Evolutionary conservation across 2,113 vertebrate genomes (phyloP).

Genomic region (Rhinogobius similis): DNA sequence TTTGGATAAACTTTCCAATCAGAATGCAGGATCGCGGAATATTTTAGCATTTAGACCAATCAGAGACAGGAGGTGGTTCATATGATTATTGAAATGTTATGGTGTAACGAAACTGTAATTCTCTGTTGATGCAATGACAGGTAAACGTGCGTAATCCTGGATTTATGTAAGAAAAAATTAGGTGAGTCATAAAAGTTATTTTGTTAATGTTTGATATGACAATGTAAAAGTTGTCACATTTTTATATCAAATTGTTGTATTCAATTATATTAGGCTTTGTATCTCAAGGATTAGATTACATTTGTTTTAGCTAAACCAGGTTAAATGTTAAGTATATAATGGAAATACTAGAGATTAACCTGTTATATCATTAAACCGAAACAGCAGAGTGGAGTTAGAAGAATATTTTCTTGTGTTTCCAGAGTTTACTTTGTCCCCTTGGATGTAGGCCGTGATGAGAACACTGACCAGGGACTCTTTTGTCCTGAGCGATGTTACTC

Average conservation of each 20-base stretch:
- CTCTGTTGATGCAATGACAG: not conserved
- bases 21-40: not conserved
- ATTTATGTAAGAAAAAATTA: not conserved
- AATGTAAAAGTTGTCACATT: not conserved
- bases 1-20: slow-evolving; percentile 35
- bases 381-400: too few relatives aligned
- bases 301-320: not conserved
- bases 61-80: slow-evolving; percentile 43
- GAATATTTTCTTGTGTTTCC: too few relatives aligned
- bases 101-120: slow-evolving; percentile 28
- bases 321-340: too few relatives aligned
- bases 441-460: too few relatives aligned
- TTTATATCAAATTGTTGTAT: too few relatives aligned
- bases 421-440: too few relatives aligned
- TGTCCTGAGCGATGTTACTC: too few relatives aligned
- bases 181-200: not conserved
- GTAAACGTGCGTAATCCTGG: not conserved
- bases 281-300: not conserved
- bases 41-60: slow-evolving; percentile 45
- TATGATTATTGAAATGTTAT: slow-evolving; percentile 42
- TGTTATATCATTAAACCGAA: too few relatives aligned
- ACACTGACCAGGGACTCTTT: too few relatives aligned
- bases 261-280: too few relatives aligned
- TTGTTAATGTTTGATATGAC: not conserved
- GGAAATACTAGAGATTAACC: too few relatives aligned